Conservation (phyloP, 2,797 vertebrate species). For the Coluber constrictor region DNA sequence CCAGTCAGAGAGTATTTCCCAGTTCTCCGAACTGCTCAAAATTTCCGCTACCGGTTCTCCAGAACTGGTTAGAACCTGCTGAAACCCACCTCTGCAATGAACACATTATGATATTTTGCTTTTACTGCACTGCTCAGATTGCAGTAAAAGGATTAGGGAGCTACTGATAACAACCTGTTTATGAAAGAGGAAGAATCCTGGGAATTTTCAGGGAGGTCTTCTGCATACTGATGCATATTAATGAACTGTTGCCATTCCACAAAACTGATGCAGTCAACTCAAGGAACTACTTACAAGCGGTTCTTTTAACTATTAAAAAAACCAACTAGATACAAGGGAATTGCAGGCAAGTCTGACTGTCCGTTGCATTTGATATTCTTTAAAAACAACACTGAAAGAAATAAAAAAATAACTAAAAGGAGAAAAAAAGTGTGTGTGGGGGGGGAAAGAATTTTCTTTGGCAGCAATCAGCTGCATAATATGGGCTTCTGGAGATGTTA, state of each 20-base stretch:
- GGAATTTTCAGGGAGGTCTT: slow-evolving; percentile 65
- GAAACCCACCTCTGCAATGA: too few species aligned
- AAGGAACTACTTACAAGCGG: slow-evolving; percentile 47
- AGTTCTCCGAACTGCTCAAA: too few species aligned
- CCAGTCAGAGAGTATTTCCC: too few species aligned
- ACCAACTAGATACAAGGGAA: slow-evolving; percentile 10
- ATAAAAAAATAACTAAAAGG: slow-evolving; percentile 45
- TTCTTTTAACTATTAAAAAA: slow-evolving; percentile 30
- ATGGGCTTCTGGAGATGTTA: not conserved
- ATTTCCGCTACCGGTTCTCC: too few species aligned
- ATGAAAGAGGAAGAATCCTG: slow-evolving; percentile 53
- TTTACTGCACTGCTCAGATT: slow-evolving; percentile 54
- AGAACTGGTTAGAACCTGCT: too few species aligned
- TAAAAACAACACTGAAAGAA: slow-evolving; percentile 38
- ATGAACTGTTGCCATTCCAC: slow-evolving; percentile 62
- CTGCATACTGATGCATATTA: slow-evolving; percentile 64
- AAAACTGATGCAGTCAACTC: slow-evolving; percentile 65
- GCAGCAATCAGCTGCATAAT: not conserved
- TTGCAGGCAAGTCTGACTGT: not conserved
- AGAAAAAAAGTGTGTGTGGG: slow-evolving; percentile 8
- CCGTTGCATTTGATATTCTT: slow-evolving; percentile 33
- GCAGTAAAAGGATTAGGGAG: slow-evolving; percentile 47
- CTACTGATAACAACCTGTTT: slow-evolving; percentile 63
- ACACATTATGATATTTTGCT: slow-evolving; percentile 50
- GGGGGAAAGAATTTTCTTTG: not conserved